A percentile compares a stretch with the other conserved stretches of the same genome.
Conservation (phyloP, 2,888 invertebrate species). For the Nebria brevicollis region DNA sequence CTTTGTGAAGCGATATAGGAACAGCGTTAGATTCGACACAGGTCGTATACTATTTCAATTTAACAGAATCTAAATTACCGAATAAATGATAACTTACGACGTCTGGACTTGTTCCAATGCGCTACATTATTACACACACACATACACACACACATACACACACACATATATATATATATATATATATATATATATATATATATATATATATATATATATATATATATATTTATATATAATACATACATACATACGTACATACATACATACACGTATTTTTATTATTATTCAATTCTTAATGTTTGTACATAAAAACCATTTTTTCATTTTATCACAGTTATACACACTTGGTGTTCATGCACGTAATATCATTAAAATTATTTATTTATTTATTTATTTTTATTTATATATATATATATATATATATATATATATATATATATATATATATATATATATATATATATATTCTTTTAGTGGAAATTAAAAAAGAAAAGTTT, state of each 20-base stretch:
- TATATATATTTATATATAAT: too few species aligned
- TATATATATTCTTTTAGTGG: background rate
- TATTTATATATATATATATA: background rate
- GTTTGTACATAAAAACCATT: conserved; percentile 8
- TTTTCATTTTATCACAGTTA: conserved; percentile 63
- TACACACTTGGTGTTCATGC: conserved; percentile 62
- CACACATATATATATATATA: too few species aligned
- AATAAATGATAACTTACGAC: too few species aligned
- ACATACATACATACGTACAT: conserved; percentile 20
- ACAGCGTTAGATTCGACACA: too few species aligned
- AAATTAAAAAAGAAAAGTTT: conserved; percentile 2
- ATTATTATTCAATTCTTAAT: conserved; percentile 22
- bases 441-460: too few species aligned
- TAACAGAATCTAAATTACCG: too few species aligned
- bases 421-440: background rate
- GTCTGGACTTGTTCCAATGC: too few species aligned
- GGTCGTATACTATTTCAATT: background rate
- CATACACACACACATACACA: too few species aligned
- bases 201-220: conserved; percentile 1
- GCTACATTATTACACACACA: too few species aligned
- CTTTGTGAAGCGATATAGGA: too few species aligned
- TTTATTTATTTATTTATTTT: background rate
- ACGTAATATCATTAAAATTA: conserved; percentile 48
- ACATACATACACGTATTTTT: conserved; percentile 15
- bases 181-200: too few species aligned